Percentiles rank a stretch among this genome's conserved stretches.
These are phyloP conservation scores for Scaptodrosophila lebanonensis DNA, from an alignment of 1,140 invertebrate genomes.

Conservation along the genomic window DNA sequence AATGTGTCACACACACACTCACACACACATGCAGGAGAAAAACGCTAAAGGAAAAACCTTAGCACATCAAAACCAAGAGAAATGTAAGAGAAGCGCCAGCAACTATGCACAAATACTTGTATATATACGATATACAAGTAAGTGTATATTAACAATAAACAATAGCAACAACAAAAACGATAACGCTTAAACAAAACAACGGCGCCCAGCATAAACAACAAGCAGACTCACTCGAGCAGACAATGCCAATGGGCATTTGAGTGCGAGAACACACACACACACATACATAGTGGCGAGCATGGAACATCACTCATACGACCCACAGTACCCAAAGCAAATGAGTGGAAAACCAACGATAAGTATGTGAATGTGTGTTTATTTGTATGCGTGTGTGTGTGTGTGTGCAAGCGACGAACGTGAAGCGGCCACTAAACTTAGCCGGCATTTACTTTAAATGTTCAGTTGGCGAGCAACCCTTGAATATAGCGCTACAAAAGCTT, in stretches of 20 bases:
- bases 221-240: conserved; percentile 60
- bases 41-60: neutral
- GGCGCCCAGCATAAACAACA: conserved; percentile 61
- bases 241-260: conserved; percentile 65
- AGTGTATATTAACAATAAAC: conserved; percentile 72
- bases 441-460: conserved; percentile 62
- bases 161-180: conserved; percentile 68
- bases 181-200: conserved; percentile 71
- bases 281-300: conserved; percentile 9
- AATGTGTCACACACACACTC: too few relatives aligned
- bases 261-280: conserved; percentile 33
- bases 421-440: conserved; percentile 61
- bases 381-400: conserved; percentile 4
- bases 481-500: conserved; percentile 54
- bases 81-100: conserved; percentile 23
- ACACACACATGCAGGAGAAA: too few relatives aligned
- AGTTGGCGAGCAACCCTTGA: conserved; percentile 74
- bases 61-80: conserved; percentile 15
- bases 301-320: conserved; percentile 70
- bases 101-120: conserved; percentile 27
- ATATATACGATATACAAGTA: conserved; percentile 45
- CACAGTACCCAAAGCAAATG: conserved; percentile 46
- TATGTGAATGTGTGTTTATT: neutral
- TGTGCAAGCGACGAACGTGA: conserved; percentile 16
- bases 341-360: conserved; percentile 48